Evolutionary conservation across 1,140 invertebrate species (phyloP), one percentile per base, ranked within the genome.

Genomic region (roundworm (Caenorhabditis elegans)): DNA sequence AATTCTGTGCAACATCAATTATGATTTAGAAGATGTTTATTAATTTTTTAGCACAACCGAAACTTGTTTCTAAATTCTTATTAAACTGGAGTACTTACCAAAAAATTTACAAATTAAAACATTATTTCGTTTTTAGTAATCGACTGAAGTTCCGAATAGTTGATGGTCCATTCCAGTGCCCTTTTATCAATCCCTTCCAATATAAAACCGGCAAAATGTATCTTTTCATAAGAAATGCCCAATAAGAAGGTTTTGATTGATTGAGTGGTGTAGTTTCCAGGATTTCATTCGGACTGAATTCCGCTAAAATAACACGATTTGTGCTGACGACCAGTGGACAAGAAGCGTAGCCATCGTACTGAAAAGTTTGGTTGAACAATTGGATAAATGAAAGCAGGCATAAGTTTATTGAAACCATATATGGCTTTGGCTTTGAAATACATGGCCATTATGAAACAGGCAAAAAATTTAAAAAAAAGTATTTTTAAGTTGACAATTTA

Each of bases 291-390:
- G 96, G 97, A 89, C 97, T 93, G 91, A 99, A 99, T 91, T 99
- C 97, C 0, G 96, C 96, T 83, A 98, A 90, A 84, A 98, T 96
- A 88, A 95, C 86, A 13, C 89, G 90, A 15, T 89, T 91, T 86
- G 93, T 93, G 11, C 93, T 93, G 17, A 96, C 98, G 0, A 98
- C 93, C 19, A 99, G 91, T 0, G 97, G 97, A 91, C 97, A 99
- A 0, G 96, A 96, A 1, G 96, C 95, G 89, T 99, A 99, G 5
- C 97, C 97, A 91, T 96, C 93, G 89, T 98, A 98, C 22, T 89
- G 51, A 34, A 83, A 76, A n/a, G n/a, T n/a, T n/a, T n/a, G n/a
- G n/a, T n/a, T n/a, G n/a, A n/a, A n/a, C n/a, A n/a, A n/a, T n/a
- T n/a, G n/a, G n/a, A n/a, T n/a, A n/a, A n/a, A n/a, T n/a, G n/a